phyloP scores from a whole-genome alignment of 1,140 invertebrate species.

The Diuraphis noxia region DNA sequence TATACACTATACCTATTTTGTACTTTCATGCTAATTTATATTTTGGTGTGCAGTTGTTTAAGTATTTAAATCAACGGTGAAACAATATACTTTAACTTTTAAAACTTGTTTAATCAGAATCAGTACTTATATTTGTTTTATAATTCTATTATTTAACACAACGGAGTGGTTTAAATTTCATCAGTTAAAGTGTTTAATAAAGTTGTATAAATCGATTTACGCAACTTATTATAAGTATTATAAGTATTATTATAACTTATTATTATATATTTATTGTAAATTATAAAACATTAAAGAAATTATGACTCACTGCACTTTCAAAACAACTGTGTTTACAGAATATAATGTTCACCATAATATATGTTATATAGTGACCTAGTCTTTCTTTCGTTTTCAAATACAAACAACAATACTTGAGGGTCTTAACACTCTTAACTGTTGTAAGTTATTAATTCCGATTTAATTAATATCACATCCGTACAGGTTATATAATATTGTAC shows the following conservation, averaged over 20 bases:
- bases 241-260: no score
- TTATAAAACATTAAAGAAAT: background rate
- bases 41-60: background rate
- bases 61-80: background rate
- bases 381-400: background rate
- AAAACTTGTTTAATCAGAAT: background rate
- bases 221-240: background rate
- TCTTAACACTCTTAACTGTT: background rate
- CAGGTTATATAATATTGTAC: background rate
- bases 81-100: background rate
- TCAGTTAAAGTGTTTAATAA: background rate
- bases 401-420: background rate
- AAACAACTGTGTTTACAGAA: background rate
- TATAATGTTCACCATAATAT: background rate
- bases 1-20: background rate
- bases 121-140: background rate
- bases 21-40: background rate
- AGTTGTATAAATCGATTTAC: background rate
- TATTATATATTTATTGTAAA: background rate
- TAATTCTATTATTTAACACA: background rate
- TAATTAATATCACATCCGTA: background rate
- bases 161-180: background rate
- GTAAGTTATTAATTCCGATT: background rate
- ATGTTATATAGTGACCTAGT: background rate
- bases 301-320: background rate